Evolutionary conservation across 2,113 vertebrate species (phyloP).

Genomic region (Parus major): DNA sequence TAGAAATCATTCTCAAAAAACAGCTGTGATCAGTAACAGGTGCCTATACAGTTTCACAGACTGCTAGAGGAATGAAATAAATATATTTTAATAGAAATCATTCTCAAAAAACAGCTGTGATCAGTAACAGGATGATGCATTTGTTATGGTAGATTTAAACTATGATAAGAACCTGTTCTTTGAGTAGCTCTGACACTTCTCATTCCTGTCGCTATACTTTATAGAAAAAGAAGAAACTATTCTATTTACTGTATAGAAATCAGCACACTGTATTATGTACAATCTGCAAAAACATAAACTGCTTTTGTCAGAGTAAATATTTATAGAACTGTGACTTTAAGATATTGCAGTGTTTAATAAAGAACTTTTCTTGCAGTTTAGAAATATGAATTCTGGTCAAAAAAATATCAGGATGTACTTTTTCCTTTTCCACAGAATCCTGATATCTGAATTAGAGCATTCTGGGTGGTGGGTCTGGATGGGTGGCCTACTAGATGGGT

Average conservation of each 20-base stretch:
- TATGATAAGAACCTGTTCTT: not conserved
- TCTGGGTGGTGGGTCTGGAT: not conserved
- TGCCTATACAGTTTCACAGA: not conserved
- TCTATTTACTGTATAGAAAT: not conserved
- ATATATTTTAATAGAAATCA: not conserved
- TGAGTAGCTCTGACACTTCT: not conserved
- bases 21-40: too few relatives aligned
- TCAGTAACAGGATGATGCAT: not conserved
- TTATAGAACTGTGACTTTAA: not conserved
- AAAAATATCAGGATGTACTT: not conserved
- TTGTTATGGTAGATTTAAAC: not conserved
- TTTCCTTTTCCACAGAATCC: not conserved
- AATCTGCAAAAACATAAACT: not conserved
- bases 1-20: not conserved
- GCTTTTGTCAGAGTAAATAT: not conserved
- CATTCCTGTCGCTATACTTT: not conserved
- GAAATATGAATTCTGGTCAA: not conserved
- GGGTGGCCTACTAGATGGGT: not conserved
- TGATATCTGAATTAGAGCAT: not conserved
- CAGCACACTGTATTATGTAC: not conserved
- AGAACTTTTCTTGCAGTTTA: not conserved
- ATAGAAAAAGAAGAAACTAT: not conserved
- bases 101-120: not conserved
- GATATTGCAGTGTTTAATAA: not conserved
- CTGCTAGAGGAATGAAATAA: not conserved